These are phyloP conservation scores for Aphelenchoides besseyi DNA, from an alignment of 1,140 invertebrate species.

Conservation along the genomic window DNA sequence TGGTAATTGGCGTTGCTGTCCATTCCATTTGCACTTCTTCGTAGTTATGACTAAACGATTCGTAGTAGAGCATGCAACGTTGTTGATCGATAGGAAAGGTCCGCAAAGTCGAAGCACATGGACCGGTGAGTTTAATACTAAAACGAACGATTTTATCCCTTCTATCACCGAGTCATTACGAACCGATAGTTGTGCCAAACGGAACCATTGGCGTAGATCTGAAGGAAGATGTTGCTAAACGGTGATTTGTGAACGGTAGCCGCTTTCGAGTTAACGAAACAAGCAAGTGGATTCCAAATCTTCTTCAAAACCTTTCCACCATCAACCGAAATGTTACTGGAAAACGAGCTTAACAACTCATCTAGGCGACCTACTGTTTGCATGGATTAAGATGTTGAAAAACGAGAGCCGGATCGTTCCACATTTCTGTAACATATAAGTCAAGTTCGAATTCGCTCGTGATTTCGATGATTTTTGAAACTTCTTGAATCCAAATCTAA, in stretches of 20 bases:
- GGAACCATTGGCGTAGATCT: slow-evolving; percentile 53
- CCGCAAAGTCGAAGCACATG: slow-evolving; percentile 52
- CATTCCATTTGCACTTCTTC: slow-evolving; percentile 60
- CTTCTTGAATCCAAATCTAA: slow-evolving; percentile 63
- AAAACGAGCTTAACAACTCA: slow-evolving; percentile 1
- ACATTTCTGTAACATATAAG: slow-evolving; percentile 62
- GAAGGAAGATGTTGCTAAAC: slow-evolving; percentile 61
- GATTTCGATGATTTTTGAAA: slow-evolving; percentile 62
- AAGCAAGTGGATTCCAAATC: slow-evolving; percentile 61
- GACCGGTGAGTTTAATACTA: slow-evolving; percentile 62
- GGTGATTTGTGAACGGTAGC: slow-evolving; percentile 55
- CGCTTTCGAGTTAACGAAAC: slow-evolving; percentile 61
- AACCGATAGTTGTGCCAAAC: slow-evolving; percentile 61
- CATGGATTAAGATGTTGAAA: slow-evolving; percentile 62
- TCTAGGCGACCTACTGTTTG: slow-evolving; percentile 49
- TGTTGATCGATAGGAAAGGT: slow-evolving; percentile 62
- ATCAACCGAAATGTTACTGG: slow-evolving; percentile 62
- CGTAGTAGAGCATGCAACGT: slow-evolving; percentile 60
- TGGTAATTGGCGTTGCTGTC: slow-evolving; percentile 53
- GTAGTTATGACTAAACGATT: slow-evolving; percentile 60
- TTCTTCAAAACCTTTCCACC: slow-evolving; percentile 54
- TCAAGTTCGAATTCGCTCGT: slow-evolving; percentile 62
- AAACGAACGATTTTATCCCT: slow-evolving; percentile 11
- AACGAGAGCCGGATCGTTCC: slow-evolving; percentile 55
- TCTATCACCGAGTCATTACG: no score